Conservation (phyloP, 2,888 invertebrate genomes). For the Lasius platythorax region DNA sequence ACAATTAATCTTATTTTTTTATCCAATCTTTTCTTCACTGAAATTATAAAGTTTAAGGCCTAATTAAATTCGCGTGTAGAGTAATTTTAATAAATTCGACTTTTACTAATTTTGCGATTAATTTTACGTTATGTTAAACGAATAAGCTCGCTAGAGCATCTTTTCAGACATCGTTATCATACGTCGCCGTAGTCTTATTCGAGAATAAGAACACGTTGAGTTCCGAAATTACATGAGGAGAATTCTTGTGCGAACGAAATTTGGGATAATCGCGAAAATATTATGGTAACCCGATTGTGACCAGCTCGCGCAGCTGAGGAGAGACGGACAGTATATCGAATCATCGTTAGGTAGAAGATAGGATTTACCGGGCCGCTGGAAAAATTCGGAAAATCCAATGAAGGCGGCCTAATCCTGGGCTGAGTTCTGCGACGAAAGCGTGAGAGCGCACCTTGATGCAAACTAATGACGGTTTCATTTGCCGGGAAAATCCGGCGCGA, state of each 20-base stretch:
- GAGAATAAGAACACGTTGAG: constrained; percentile 28
- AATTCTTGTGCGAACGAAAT: constrained; percentile 60
- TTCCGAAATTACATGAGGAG: constrained; percentile 60
- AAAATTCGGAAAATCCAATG: constrained; percentile 78
- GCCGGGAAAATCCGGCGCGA: constrained; percentile 61
- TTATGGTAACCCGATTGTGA: constrained; percentile 85
- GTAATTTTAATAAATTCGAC: not conserved
- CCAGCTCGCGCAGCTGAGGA: constrained; percentile 71
- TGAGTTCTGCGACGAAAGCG: constrained; percentile 67
- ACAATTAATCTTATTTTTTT: not conserved
- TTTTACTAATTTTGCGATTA: not conserved
- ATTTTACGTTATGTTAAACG: not conserved
- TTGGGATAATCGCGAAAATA: constrained; percentile 82
- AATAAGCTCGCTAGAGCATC: not conserved
- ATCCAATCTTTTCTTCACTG: not conserved
- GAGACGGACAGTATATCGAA: constrained; percentile 80
- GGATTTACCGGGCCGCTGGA: constrained; percentile 81
- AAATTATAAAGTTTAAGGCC: not conserved
- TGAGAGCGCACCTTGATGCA: constrained; percentile 62
- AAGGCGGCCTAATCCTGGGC: constrained; percentile 80
- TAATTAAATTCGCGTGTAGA: not conserved
- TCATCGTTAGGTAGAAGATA: constrained; percentile 84
- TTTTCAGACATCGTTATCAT: not conserved
- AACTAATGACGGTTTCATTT: constrained; percentile 82
- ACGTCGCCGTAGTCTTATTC: constrained; percentile 16